phyloP scores from a whole-genome alignment of 2,113 vertebrate species.

The Propithecus coquereli region DNA sequence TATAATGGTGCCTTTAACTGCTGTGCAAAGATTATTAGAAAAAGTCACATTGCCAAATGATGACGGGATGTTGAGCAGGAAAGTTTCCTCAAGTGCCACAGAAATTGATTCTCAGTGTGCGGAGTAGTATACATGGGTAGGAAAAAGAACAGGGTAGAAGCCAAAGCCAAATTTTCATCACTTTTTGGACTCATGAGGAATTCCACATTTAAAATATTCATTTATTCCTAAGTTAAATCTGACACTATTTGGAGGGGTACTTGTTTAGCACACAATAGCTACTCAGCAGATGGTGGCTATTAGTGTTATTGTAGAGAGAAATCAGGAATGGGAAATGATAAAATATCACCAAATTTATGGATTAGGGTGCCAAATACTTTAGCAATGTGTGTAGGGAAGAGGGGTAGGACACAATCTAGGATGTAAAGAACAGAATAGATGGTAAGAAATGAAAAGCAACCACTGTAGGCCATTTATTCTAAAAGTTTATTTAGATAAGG shows the following conservation, averaged over 20 bases:
- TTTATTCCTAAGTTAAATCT: neutral
- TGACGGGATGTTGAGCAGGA: neutral
- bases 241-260: neutral
- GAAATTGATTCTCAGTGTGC: neutral
- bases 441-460: neutral
- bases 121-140: neutral
- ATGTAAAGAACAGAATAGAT: neutral
- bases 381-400: neutral
- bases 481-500: neutral
- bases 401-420: neutral
- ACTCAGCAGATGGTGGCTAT: neutral
- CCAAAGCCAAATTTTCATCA: neutral
- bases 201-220: neutral
- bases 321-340: neutral
- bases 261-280: neutral
- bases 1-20: neutral
- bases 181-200: neutral
- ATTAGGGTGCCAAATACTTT: neutral
- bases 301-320: neutral
- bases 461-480: neutral
- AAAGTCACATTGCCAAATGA: neutral
- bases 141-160: neutral
- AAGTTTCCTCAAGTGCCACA: neutral
- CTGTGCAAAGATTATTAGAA: neutral
- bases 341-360: neutral